Base-by-base conservation (phyloP, 2,797 vertebrate species). In the Catamblyrhynchus diadema region DNA sequence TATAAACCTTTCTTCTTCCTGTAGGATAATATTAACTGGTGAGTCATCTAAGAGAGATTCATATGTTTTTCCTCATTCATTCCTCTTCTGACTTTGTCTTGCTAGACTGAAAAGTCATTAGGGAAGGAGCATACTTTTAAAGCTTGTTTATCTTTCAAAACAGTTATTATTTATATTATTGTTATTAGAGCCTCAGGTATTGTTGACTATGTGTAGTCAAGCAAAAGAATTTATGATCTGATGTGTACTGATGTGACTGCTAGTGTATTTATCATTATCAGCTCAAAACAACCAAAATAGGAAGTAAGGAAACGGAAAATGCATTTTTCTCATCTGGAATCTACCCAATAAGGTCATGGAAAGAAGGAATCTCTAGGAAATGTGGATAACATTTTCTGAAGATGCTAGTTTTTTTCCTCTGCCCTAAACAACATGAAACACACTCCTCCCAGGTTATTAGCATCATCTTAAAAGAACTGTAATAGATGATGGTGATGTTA, bases 391-490 rank as follows among this genome's bases (percentile, higher is more conserved):
- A 18, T 93, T 81, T 93, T 70, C 48, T 90, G 39, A 72, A 64
- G 28, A 24, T 51, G 9, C 0, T 28, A 60, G 56, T 41, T 37
- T 88, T 89, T 85, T 71, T 67, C 35, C 15, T 70, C 27, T 57
- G 28, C 23, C 21, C 9, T 75, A 37, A 90, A 37, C 62, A 82
- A 51, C 42, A 64, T 53, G 18, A 88, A 69, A 95, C 73, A 83
- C 72, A 75, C 45, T 95, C 45, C 71, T 94, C 77, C 90, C 69
- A 51, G 18, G 51, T 64, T 81, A 81, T 86, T 89, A 92, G 45
- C 41, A 64, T 88, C 27, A 64, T 86, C 23, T 78, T 93, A 89
- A 90, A 90, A 94, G 59, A 81, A 23, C 41, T 22, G 4, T 35
- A 62, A 35, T 41, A 73, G 60, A 66, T 67, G 45, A n/a, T 47